Base-by-base conservation (phyloP, 2,888 invertebrate genomes). In the Drosophila subsilvestris region DNA sequence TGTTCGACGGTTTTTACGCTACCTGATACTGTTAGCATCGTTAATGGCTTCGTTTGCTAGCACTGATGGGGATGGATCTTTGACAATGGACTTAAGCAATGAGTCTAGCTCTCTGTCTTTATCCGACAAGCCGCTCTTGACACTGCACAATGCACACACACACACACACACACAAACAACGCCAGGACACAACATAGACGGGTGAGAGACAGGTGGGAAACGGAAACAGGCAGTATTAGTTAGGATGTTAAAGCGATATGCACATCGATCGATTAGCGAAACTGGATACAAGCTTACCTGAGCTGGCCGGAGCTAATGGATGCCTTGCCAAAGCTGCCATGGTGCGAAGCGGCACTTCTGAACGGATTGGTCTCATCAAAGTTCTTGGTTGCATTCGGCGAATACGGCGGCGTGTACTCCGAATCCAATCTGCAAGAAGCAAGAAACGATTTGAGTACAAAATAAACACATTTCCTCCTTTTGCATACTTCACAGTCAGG, bases 71-170 rank as follows among this genome's bases (percentile, higher is more conserved):
- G 93, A 91, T 80, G 94, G 93, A 91, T 95, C 96, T 92, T 96
- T 96, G 63, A 95, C 95, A 83, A 96, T 93, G 85, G 95, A 95
- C 91, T 96, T 96, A 74, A 97, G 94, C 63, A 97, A 93, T 78
- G 95, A 95, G 92, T 97, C 97, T 80, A 97, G 92, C 90, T 94
- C 94, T 89, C 90, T 92, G 90, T 93, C 93, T 94, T 91, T 94
- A 93, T 84, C 94, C 93, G 92, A 91, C 73, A 91, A 90, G 87
- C 91, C 90, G 90, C 92, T 92, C 89, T 91, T 92, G 88, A 92
- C 91, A 90, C 92, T 92, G 91, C 69, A 74, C 79, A 81, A 78
- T 67, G 80, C n/a, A n/a, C n/a, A n/a, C n/a, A 75, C 54, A 65
- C 9, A 78, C 66, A 84, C 65, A 78, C 27, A 63, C 70, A 74